Conservation (phyloP, 2,113 vertebrate species). For the Myrmophylax atrothorax region DNA sequence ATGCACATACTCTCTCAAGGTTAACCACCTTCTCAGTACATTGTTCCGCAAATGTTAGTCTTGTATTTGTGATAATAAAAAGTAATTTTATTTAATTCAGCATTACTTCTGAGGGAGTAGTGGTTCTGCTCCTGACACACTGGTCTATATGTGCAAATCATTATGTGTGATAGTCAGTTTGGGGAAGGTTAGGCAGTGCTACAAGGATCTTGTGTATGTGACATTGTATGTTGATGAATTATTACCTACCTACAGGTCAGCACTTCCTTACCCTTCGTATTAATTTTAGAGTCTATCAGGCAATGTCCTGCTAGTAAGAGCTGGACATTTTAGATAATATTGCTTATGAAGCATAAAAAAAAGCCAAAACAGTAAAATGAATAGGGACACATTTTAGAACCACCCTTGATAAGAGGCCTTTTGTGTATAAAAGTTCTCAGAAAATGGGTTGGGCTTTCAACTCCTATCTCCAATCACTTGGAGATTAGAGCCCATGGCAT, state of each 20-base stretch:
- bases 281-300: background rate
- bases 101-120: background rate
- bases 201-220: background rate
- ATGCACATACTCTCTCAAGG: background rate
- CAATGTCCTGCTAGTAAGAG: background rate
- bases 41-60: background rate
- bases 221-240: background rate
- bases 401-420: constrained; percentile 27
- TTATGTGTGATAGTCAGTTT: fast-evolving
- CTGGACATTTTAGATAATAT: background rate
- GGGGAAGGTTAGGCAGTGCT: background rate
- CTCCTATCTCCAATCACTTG: background rate
- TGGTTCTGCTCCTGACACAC: background rate
- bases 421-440: background rate
- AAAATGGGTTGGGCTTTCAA: background rate
- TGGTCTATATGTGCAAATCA: background rate
- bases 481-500: background rate
- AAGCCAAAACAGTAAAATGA: background rate
- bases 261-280: background rate
- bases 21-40: fast-evolving
- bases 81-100: background rate
- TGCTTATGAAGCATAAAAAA: background rate
- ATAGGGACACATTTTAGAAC: background rate
- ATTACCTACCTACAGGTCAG: background rate
- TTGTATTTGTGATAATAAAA: background rate